phyloP scores from a whole-genome alignment of 2,888 invertebrate genomes.

The Drosophila barbarae region DNA sequence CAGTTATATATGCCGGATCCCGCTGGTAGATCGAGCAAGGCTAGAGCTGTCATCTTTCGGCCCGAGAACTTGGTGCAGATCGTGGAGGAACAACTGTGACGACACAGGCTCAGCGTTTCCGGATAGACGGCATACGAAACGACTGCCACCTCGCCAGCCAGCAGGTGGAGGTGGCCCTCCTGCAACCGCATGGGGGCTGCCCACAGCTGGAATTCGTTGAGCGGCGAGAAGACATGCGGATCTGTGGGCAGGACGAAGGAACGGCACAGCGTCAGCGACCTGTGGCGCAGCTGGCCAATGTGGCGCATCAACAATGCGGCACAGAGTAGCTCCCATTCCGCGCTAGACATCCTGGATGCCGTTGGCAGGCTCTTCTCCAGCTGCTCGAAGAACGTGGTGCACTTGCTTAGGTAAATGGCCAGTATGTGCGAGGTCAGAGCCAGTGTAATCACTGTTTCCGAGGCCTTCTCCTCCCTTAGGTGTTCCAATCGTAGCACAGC shows the following conservation, averaged over 20 bases:
- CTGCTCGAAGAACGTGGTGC: conserved; percentile 64
- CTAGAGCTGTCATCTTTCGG: conserved; percentile 58
- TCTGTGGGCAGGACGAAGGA: conserved; percentile 66
- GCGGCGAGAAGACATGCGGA: conserved; percentile 63
- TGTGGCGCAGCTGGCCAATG: conserved; percentile 62
- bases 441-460: conserved; percentile 47
- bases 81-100: conserved; percentile 58
- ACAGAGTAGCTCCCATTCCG: conserved; percentile 64
- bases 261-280: conserved; percentile 64
- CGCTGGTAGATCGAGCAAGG: conserved; percentile 56
- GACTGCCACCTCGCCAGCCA: conserved; percentile 62
- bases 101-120: conserved; percentile 59
- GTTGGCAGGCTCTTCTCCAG: conserved; percentile 62
- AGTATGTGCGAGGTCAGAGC: conserved; percentile 61
- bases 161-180: conserved; percentile 58
- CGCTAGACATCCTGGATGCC: conserved; percentile 56
- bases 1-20: conserved; percentile 61
- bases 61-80: conserved; percentile 60
- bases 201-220: conserved; percentile 62
- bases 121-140: conserved; percentile 64
- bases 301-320: conserved; percentile 64
- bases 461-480: conserved; percentile 50
- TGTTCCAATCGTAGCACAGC: conserved; percentile 58
- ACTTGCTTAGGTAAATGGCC: conserved; percentile 64
- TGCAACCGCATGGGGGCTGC: conserved; percentile 56